phyloP scores from a whole-genome alignment of 2,113 vertebrate genomes.

The Glaucidium brasilianum region DNA sequence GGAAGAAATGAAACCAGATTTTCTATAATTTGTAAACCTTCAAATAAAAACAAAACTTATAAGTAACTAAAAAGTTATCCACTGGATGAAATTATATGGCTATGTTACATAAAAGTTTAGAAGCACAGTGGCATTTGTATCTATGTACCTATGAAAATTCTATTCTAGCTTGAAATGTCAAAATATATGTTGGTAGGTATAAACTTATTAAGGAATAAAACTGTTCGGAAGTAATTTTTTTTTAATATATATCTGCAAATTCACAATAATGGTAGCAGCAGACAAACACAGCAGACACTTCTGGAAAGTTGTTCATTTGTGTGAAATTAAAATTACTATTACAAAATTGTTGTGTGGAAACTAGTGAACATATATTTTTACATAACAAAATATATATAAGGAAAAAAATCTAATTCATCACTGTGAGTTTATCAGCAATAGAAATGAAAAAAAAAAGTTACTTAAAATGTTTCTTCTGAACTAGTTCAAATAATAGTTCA shows the following conservation, averaged over 20 bases:
- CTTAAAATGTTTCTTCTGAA: not conserved
- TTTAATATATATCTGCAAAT: not conserved
- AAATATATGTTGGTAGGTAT: not conserved
- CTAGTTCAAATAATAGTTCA: not conserved
- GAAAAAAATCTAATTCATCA: not conserved
- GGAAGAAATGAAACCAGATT: not conserved
- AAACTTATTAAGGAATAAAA: not conserved
- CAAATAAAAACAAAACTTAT: not conserved
- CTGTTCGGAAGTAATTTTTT: not conserved
- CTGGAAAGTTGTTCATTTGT: not conserved
- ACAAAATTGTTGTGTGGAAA: not conserved
- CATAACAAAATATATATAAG: not conserved
- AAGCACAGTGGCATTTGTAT: not conserved
- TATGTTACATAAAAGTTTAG: not conserved
- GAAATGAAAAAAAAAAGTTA: not conserved
- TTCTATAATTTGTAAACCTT: not conserved
- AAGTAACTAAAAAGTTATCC: not conserved
- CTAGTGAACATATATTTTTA: not conserved
- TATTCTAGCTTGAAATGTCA: not conserved
- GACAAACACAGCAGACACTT: not conserved
- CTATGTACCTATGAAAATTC: not conserved
- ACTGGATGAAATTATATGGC: not conserved
- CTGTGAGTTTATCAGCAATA: not conserved
- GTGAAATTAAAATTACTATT: slow-evolving; percentile 12
- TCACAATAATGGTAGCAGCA: not conserved